These are phyloP conservation scores for Bellardia bayeri DNA, from an alignment of 2,888 invertebrate genomes.

Conservation along the genomic window DNA sequence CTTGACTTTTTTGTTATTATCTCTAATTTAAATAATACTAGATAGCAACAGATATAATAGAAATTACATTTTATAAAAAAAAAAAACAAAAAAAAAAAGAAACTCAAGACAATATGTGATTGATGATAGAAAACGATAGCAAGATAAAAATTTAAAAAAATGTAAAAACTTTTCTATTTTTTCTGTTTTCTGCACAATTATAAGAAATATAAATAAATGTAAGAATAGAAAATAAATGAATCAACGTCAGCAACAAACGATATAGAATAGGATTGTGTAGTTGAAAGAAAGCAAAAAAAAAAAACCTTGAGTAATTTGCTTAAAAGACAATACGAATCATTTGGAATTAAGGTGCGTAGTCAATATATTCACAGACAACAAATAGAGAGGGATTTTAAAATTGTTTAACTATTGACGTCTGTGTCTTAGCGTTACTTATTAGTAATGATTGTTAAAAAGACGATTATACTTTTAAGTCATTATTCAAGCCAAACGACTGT, in stretches of 20 bases:
- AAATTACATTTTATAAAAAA: slow-evolving; percentile 33
- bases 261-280: neutral
- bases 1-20: neutral
- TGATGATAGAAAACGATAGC: slow-evolving; percentile 57
- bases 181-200: slow-evolving; percentile 22
- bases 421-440: neutral
- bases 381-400: neutral
- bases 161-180: neutral
- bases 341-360: neutral
- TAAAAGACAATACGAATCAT: neutral
- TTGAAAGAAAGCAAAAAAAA: slow-evolving; percentile 4
- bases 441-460: neutral
- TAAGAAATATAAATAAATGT: slow-evolving; percentile 37
- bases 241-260: slow-evolving; percentile 32
- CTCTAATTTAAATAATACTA: slow-evolving; percentile 28
- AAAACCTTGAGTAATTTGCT: neutral
- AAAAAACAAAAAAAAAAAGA: slow-evolving; percentile 17
- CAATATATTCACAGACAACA: neutral
- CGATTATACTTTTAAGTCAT: neutral
- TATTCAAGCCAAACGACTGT: neutral
- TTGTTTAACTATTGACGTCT: neutral
- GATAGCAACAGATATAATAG: neutral
- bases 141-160: slow-evolving; percentile 22
- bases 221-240: slow-evolving; percentile 41
- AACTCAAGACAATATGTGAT: slow-evolving; percentile 53